Evolutionary conservation across 2,888 invertebrate genomes (phyloP).

Genomic region (Tenodera sinensis): DNA sequence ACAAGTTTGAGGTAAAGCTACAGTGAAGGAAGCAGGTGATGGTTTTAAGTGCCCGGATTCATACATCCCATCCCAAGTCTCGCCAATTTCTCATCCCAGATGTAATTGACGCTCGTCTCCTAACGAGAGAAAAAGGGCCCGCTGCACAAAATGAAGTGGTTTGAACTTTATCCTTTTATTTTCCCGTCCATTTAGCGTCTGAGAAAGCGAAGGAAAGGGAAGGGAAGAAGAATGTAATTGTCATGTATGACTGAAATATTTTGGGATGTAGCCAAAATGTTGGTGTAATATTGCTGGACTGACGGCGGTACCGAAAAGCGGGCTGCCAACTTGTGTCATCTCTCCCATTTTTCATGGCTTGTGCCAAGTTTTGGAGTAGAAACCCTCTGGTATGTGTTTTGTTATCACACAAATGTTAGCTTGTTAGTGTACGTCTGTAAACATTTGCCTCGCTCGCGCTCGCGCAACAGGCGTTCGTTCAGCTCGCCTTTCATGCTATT

Average conservation of each 20-base stretch:
- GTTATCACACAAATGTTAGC: no score
- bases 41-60: no score
- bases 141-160: background rate
- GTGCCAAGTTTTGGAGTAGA: background rate
- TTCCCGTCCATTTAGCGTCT: background rate
- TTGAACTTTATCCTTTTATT: background rate
- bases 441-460: no score
- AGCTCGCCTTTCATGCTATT: no score
- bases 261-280: background rate
- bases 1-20: no score
- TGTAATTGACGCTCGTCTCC: background rate
- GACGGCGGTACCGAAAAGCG: background rate
- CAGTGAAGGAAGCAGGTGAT: no score
- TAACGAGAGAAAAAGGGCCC: background rate
- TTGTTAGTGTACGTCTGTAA: background rate
- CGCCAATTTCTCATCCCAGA: background rate
- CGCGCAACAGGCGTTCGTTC: background rate
- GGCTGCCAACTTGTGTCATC: background rate
- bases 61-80: no score
- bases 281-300: background rate
- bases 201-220: background rate
- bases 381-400: background rate
- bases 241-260: background rate
- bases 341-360: background rate
- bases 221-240: background rate